phyloP scores from a whole-genome alignment of 2,113 vertebrate genomes.

The Malurus cyaneus region DNA sequence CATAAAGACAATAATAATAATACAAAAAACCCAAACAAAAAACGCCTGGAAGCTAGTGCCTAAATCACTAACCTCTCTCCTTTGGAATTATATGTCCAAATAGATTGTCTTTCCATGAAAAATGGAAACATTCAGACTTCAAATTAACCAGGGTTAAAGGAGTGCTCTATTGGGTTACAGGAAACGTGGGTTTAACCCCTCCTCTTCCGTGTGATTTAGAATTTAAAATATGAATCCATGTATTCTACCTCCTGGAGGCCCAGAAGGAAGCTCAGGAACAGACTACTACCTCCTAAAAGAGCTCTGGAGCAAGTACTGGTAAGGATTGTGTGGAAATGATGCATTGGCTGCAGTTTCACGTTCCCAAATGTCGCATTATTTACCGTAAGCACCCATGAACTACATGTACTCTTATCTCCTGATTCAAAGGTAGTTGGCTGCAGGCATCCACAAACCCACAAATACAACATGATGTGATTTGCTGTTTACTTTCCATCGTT shows the following conservation, averaged over 20 bases:
- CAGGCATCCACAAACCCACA: neutral
- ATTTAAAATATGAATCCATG: neutral
- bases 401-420: neutral
- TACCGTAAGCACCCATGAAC: slow-evolving; percentile 27
- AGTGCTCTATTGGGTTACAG: neutral
- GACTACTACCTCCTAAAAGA: neutral
- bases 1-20: neutral
- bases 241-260: neutral
- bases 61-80: neutral
- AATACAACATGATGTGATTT: neutral
- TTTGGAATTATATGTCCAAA: neutral
- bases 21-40: no score
- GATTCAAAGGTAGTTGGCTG: slow-evolving; percentile 31
- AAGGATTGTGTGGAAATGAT: neutral
- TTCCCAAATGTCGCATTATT: slow-evolving; percentile 13
- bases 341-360: neutral
- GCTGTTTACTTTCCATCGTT: slow-evolving; percentile 16
- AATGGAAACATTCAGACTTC: neutral
- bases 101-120: neutral
- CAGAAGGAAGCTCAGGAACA: neutral
- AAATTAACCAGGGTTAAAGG: neutral
- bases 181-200: neutral
- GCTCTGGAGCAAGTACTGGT: neutral
- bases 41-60: neutral
- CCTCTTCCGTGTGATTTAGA: neutral